These are phyloP conservation scores for Furcula furcula DNA, from an alignment of 2,888 invertebrate genomes.

Conservation along the genomic window DNA sequence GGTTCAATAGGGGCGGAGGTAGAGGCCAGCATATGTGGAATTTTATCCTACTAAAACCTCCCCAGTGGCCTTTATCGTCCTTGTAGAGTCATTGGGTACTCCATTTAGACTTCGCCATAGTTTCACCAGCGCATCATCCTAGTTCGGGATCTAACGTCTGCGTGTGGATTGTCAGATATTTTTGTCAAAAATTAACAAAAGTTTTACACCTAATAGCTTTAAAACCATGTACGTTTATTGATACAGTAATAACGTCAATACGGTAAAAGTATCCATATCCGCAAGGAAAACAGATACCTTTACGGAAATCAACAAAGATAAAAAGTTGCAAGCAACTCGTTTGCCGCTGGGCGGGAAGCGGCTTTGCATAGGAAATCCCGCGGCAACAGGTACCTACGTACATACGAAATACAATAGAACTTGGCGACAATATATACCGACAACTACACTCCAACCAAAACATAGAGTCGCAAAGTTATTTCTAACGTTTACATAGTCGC, in stretches of 20 bases:
- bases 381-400: slow-evolving; percentile 40
- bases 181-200: not conserved
- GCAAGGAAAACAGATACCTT: slow-evolving; percentile 8
- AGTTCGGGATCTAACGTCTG: too few relatives aligned
- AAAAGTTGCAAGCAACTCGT: slow-evolving; percentile 10
- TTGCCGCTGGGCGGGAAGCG: slow-evolving; percentile 13
- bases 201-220: too few relatives aligned
- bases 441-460: slow-evolving; percentile 66
- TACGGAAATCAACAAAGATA: slow-evolving; percentile 9
- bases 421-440: slow-evolving; percentile 56
- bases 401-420: slow-evolving; percentile 57
- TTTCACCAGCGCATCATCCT: too few relatives aligned
- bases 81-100: too few relatives aligned
- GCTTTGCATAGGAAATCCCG: slow-evolving; percentile 16
- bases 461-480: slow-evolving; percentile 27
- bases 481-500: not conserved
- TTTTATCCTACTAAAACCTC: too few relatives aligned
- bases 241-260: not conserved
- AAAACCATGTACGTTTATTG: not conserved
- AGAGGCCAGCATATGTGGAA: too few relatives aligned
- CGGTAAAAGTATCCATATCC: not conserved
- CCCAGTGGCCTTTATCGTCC: too few relatives aligned
- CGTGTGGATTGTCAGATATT: too few relatives aligned
- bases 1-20: too few relatives aligned
- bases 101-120: too few relatives aligned